Base-by-base conservation (phyloP, 2,888 invertebrate species). In the Nomada flava region DNA sequence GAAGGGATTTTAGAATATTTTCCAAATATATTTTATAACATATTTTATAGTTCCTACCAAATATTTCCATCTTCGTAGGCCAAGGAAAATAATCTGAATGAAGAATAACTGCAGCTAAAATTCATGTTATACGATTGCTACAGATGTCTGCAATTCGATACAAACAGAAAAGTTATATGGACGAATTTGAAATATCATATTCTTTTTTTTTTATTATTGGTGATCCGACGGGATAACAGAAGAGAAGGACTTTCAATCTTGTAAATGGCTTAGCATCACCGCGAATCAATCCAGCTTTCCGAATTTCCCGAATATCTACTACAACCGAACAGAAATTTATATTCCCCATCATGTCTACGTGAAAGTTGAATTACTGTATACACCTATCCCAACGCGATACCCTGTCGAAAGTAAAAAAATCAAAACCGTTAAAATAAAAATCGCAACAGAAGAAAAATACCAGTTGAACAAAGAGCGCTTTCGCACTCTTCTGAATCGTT, bases 221-320 rank as follows among this genome's bases (percentile, higher is more conserved):
- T 20, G 64, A 73, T 36, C 55, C 20, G 26, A 42, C 63, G 64
- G 26, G 47, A 62, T 29, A 53, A 13, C 29, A 47, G 52, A 13
- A 26, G 18, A 11, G 42, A 62, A 47, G 42, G 53, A 63, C 50
- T 62, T 50, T 76, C 76, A 68, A 78, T 76, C 76, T 76, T 63
- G 62, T 50, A 63, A 76, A 78, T 78, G 76, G 55, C 68, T 76
- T 60, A 65, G 29, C 59, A 44, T 77, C 76, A 23, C 36, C 62
- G 18, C 68, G 55, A 63, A 63, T 76, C 55, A 53, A 78, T 67
- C 53, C 47, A 11, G 26, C 3, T 29, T 23, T 11, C 72, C 18
- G n/a, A 67, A 75, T 75, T 78, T 62, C 59, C 47, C 44, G 10
- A 47, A 44, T 59, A 52, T 57, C 65, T 42, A 20, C 53, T 20